Conservation (phyloP, 1,140 invertebrate genomes). For the Euborellia annulipes region DNA sequence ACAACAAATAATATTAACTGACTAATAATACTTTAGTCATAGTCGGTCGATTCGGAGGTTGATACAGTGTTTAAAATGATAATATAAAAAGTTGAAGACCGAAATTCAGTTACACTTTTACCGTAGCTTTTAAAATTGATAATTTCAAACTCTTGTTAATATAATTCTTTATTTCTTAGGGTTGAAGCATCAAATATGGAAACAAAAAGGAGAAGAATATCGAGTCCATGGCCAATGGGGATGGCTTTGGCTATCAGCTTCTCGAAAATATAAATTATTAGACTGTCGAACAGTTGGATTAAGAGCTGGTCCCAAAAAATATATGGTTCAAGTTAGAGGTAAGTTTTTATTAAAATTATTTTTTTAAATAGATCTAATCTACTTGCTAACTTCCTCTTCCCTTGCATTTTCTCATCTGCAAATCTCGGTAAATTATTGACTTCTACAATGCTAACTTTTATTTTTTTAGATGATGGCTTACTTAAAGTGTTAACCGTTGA, state of each 20-base stretch:
- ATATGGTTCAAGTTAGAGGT: constrained; percentile 61
- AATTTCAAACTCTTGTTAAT: neutral
- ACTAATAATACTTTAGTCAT: no score
- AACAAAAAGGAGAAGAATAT: constrained; percentile 96
- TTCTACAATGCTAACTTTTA: constrained; percentile 5
- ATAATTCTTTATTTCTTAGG: neutral
- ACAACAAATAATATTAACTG: no score
- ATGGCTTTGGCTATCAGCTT: constrained; percentile 78
- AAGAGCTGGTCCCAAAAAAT: constrained; percentile 51
- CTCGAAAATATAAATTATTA: constrained; percentile 32
- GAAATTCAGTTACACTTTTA: constrained; percentile 2
- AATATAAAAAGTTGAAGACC: no score
- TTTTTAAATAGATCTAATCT: neutral
- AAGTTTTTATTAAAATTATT: constrained; percentile 21
- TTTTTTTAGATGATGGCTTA: constrained; percentile 25
- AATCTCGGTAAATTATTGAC: neutral
- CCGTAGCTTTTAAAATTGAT: neutral
- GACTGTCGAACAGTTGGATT: constrained; percentile 38
- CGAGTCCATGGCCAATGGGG: constrained; percentile 87
- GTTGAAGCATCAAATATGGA: constrained; percentile 53
- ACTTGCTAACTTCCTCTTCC: no score
- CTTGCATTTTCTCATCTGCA: no score
- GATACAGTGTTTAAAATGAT: no score
- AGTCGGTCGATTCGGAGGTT: no score
- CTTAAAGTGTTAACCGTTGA: constrained; percentile 55